Percentiles rank a stretch among this genome's conserved stretches.
These are phyloP conservation scores for Pollenia amentaria DNA, from an alignment of 2,888 invertebrate species.

Conservation along the genomic window DNA sequence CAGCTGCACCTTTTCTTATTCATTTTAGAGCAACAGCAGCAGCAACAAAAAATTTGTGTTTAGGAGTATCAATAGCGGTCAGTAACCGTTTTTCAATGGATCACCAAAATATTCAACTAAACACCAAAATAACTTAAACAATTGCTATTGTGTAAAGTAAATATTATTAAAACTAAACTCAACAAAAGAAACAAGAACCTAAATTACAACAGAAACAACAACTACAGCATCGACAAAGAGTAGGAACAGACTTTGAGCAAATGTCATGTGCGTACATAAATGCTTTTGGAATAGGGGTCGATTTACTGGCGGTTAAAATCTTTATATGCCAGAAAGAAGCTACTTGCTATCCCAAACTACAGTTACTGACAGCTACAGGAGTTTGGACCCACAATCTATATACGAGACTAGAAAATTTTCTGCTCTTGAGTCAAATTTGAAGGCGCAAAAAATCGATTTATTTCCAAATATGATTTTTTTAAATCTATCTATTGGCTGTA, in stretches of 20 bases:
- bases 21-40: slow-evolving; percentile 54
- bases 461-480: no score
- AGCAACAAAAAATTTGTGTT: slow-evolving; percentile 7
- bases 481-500: no score
- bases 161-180: slow-evolving; percentile 58
- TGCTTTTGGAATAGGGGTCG: not conserved
- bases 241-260: not conserved
- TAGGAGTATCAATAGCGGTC: slow-evolving; percentile 69
- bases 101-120: slow-evolving; percentile 50
- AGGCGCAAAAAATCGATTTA: no score
- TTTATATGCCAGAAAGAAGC: not conserved
- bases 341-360: no score
- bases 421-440: no score
- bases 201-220: not conserved
- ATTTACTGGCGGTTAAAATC: not conserved
- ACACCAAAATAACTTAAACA: slow-evolving; percentile 66
- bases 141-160: slow-evolving; percentile 69
- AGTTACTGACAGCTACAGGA: no score
- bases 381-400: no score
- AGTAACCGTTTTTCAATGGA: slow-evolving; percentile 72
- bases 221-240: not conserved
- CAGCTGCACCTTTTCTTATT: slow-evolving; percentile 72
- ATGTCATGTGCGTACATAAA: slow-evolving; percentile 8
- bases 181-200: not conserved
- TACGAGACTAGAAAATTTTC: no score